Conservation (phyloP, 2,888 invertebrate genomes). For the Cheiracanthium punctorium region DNA sequence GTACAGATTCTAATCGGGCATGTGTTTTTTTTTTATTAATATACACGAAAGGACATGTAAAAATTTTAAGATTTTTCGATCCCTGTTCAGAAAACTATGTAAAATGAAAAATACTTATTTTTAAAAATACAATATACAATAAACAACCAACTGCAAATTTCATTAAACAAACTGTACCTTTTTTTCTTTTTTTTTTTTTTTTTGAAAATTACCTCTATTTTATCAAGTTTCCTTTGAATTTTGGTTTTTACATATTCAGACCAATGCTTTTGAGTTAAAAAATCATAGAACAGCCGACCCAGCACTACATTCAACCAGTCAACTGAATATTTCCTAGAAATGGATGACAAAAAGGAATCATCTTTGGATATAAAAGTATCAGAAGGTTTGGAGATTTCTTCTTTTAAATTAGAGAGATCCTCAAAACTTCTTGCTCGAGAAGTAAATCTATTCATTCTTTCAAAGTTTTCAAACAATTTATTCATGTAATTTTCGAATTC, state of each 20-base stretch:
- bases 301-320: slow-evolving; percentile 87
- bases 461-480: slow-evolving; percentile 42
- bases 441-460: not conserved
- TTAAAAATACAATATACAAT: too few species aligned
- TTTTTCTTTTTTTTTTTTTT: too few species aligned
- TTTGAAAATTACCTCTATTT: slow-evolving; percentile 84
- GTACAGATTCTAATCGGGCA: too few species aligned
- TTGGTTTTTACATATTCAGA: slow-evolving; percentile 83
- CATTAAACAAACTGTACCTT: too few species aligned
- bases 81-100: too few species aligned
- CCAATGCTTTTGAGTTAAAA: slow-evolving; percentile 84
- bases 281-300: slow-evolving; percentile 87
- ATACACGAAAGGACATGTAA: too few species aligned
- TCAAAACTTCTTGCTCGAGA: slow-evolving; percentile 9
- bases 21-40: too few species aligned
- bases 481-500: slow-evolving; percentile 29
- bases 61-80: too few species aligned
- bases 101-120: too few species aligned
- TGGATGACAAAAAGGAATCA: not conserved
- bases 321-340: slow-evolving; percentile 20
- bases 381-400: not conserved
- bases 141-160: too few species aligned
- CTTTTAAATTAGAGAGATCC: not conserved
- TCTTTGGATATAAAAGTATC: not conserved
- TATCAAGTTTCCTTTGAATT: slow-evolving; percentile 89